Evolutionary conservation across 2,797 vertebrate species (phyloP), one percentile per base, ranked within the genome.

Genomic region (Hippopotamyrus pictus): DNA sequence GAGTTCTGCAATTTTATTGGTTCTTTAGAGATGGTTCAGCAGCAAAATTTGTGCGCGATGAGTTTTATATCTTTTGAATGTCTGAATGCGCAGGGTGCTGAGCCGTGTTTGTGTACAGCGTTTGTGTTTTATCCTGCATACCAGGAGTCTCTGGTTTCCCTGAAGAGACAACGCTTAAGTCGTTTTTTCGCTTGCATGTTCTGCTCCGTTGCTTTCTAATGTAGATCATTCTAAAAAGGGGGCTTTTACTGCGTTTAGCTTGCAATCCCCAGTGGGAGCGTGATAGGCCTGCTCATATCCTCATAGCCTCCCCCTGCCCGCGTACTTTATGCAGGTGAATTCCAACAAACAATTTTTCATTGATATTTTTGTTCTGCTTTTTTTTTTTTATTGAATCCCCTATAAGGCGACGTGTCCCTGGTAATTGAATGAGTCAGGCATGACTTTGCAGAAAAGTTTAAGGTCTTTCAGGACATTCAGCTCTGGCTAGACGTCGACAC

Each of bases 221-320:
- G 17, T 85, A 37, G 41, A 87, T 91, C 92, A 90, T 92, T 92
- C 48, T 88, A 86, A 92, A 91, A 88, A 90, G 84, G 85, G 76
- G 33, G 65, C 76, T 46, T 91, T 90, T 73, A 87, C 86, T 79
- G 53, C 19, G 9, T 46, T 59, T 85, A 91, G 90, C 90, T 88
- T 92, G 69, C 37, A 19, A 50, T 85, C 46, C 29, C 88, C 76
- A 88, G 82, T 41, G 62, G 51, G 82, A 76, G 51, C 57, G 19
- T 85, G 76, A 84, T n/a, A 22, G 48, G 25, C 2, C 46, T 3
- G 48, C 46, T 88, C 48, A 14, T 48, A 7, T 46, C 29, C 86
- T n/a, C 12, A 19, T 5, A 12, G 25, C 50, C 33, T 50, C 73
- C 69, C 25, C 1, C 79, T 33, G 44, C 76, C 62, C n/a, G 41